These are phyloP conservation scores for Drosophila mayaguana DNA, from an alignment of 2,888 invertebrate species.

Conservation along the genomic window DNA sequence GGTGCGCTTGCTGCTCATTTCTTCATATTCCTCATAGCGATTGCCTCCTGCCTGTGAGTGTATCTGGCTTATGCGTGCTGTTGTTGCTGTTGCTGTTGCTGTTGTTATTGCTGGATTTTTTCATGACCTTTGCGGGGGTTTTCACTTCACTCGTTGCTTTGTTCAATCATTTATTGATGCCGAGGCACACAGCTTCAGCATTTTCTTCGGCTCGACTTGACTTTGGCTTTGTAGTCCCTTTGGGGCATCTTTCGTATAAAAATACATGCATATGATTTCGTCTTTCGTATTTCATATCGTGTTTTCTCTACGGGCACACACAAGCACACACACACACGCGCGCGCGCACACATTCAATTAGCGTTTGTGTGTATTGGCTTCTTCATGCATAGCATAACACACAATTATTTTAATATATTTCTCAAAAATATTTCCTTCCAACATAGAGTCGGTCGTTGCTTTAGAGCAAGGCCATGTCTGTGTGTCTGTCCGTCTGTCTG, in stretches of 20 bases:
- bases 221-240: conserved; percentile 65
- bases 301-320: conserved; percentile 47
- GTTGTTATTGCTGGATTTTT: conserved; percentile 46
- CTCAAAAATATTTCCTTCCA: conserved; percentile 32
- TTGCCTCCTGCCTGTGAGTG: conserved; percentile 32
- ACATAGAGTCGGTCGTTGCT: conserved; percentile 35
- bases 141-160: conserved; percentile 63
- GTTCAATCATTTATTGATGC: conserved; percentile 81
- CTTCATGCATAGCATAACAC: conserved; percentile 52
- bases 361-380: conserved; percentile 52
- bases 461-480: conserved; percentile 25
- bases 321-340: conserved; percentile 6
- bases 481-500: conserved; percentile 12
- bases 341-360: conserved; percentile 49
- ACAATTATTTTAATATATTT: conserved; percentile 63
- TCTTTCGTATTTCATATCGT: conserved; percentile 38
- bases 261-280: conserved; percentile 65
- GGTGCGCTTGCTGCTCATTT: conserved; percentile 51
- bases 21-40: conserved; percentile 2
- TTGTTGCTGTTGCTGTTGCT: conserved; percentile 14
- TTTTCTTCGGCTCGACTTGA: conserved; percentile 48
- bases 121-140: conserved; percentile 81
- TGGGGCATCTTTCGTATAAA: conserved; percentile 68
- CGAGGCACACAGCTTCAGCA: conserved; percentile 12
- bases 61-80: conserved; percentile 29